These are phyloP conservation scores for Stenotaenia linearis DNA, from an alignment of 2,888 invertebrate genomes.

Conservation along the genomic window DNA sequence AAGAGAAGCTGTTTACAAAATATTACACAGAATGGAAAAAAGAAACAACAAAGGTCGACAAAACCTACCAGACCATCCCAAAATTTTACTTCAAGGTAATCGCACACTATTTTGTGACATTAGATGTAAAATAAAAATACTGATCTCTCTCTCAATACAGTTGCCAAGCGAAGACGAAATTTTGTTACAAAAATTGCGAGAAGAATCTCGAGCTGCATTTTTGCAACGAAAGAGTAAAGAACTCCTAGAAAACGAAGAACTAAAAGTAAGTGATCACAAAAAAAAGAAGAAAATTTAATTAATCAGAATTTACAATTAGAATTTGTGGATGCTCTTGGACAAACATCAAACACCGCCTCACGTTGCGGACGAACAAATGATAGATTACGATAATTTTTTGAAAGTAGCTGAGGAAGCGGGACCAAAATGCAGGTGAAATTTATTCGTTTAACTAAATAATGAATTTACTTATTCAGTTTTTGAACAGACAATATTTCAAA, in stretches of 20 bases:
- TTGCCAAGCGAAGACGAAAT: constrained; percentile 71
- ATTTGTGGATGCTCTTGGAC: constrained; percentile 76
- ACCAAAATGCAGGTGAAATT: constrained; percentile 60
- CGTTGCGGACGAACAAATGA: constrained; percentile 70
- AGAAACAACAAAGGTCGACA: constrained; percentile 34
- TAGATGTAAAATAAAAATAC: no score
- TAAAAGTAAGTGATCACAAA: constrained; percentile 50
- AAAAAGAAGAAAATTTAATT: neutral
- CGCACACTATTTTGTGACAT: no score
- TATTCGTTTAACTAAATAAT: neutral
- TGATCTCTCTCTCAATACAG: no score
- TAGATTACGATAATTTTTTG: constrained; percentile 77
- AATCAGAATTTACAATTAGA: constrained; percentile 47
- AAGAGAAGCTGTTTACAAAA: constrained; percentile 43
- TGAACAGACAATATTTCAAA: constrained; percentile 69
- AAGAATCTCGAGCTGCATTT: constrained; percentile 78
- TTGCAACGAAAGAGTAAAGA: constrained; percentile 77
- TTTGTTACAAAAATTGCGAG: constrained; percentile 71
- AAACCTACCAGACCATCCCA: constrained; percentile 42
- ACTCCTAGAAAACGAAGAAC: constrained; percentile 77
- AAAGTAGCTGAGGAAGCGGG: constrained; percentile 70
- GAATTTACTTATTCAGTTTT: neutral
- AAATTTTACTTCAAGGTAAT: constrained; percentile 47
- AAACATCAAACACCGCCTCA: constrained; percentile 70
- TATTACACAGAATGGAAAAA: constrained; percentile 45